Conservation (phyloP, 2,113 vertebrate genomes). For the Sporophila hypoxantha region DNA sequence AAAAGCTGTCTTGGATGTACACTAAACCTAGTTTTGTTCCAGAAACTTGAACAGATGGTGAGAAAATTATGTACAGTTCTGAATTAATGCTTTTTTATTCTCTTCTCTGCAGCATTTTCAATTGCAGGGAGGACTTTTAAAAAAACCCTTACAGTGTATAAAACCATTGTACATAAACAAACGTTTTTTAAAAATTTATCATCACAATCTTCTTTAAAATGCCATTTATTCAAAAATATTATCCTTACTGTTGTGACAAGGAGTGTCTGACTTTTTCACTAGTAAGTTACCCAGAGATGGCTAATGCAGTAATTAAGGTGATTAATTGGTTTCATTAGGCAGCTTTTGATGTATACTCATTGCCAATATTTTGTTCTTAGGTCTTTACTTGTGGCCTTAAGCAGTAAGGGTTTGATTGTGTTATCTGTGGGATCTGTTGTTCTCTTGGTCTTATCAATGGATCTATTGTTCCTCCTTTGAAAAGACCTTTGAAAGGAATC, state of each 20-base stretch:
- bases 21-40: background rate
- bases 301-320: conserved; percentile 17
- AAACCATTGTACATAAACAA: background rate
- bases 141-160: background rate
- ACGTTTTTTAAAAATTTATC: background rate
- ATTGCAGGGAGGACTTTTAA: background rate
- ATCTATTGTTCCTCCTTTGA: background rate
- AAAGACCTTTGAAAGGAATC: background rate
- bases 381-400: background rate
- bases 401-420: background rate
- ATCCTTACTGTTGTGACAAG: background rate
- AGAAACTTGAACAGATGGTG: conserved; percentile 25
- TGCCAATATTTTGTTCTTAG: background rate
- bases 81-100: background rate
- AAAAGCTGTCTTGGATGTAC: background rate
- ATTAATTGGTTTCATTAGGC: conserved; percentile 12
- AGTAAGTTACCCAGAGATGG: background rate
- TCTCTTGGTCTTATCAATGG: background rate
- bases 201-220: background rate
- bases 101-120: background rate
- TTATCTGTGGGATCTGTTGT: background rate
- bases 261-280: background rate
- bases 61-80: conserved; percentile 18
- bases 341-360: background rate
- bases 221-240: background rate